A percentile compares a stretch with the other conserved stretches of the same genome.
phyloP scores from a whole-genome alignment of 2,888 invertebrate genomes.

The Caenorhabditis uteleia region DNA sequence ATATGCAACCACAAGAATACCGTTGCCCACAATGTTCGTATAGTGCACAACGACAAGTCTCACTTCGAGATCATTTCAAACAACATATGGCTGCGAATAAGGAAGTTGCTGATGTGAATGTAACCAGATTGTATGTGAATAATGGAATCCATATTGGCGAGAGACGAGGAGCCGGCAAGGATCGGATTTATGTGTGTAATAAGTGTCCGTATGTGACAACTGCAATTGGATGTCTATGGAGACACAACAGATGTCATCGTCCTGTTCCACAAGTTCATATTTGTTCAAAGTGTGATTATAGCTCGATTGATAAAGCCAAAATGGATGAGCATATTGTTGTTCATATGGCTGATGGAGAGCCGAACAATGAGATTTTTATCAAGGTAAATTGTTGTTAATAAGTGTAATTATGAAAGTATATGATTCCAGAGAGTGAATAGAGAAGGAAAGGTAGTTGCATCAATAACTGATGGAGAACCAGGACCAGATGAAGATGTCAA shows the following conservation, averaged over 20 bases:
- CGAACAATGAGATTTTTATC: too few species aligned
- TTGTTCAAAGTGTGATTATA: conserved; percentile 34
- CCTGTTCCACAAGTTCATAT: conserved; percentile 6
- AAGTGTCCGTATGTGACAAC: conserved; percentile 34
- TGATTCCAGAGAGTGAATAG: conserved; percentile 28
- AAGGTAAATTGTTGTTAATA: too few species aligned
- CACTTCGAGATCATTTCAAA: conserved; percentile 35
- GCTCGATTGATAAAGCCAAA: conserved; percentile 16
- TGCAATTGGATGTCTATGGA: conserved; percentile 29
- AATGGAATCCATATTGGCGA: conserved; percentile 16
- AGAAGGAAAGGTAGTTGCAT: conserved; percentile 11
- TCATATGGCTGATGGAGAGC: conserved; percentile 10
- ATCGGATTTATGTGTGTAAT: conserved; percentile 29
- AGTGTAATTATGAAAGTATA: conserved; percentile 10
- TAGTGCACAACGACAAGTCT: conserved; percentile 39
- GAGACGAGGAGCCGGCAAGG: conserved; percentile 22
- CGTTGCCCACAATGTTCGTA: conserved; percentile 47
- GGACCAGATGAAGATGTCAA: background rate
- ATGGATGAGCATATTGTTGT: conserved; percentile 35
- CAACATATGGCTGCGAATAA: conserved; percentile 27
- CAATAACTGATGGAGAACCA: conserved; percentile 7
- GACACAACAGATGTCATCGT: conserved; percentile 19
- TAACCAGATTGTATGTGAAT: background rate
- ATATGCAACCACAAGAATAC: conserved; percentile 21
- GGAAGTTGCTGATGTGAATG: background rate